Evolutionary conservation across 2,797 vertebrate genomes (phyloP).

Genomic region (Propithecus perrieri): DNA sequence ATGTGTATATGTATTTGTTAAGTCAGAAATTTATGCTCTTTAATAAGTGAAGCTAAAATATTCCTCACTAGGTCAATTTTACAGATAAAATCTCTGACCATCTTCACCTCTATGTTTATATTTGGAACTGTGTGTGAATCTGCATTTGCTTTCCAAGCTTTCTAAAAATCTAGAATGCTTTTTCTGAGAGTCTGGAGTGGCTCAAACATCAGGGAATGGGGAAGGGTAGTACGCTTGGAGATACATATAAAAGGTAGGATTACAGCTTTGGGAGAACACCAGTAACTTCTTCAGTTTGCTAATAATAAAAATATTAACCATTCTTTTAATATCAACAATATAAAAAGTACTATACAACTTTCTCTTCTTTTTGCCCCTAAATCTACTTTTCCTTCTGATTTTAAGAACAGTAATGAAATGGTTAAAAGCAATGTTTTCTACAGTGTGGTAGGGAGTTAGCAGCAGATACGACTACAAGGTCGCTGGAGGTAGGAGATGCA

Average conservation of each 20-base stretch:
- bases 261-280: background rate
- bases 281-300: background rate
- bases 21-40: background rate
- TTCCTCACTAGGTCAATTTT: background rate
- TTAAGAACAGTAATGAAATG: background rate
- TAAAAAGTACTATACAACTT: background rate
- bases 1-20: background rate
- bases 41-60: background rate
- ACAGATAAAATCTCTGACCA: background rate
- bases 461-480: background rate
- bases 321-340: background rate
- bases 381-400: background rate
- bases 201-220: background rate
- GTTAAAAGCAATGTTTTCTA: background rate
- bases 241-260: background rate
- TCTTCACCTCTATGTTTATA: background rate
- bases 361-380: background rate
- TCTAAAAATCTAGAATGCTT: background rate
- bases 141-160: slow-evolving; percentile 16
- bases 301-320: background rate
- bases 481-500: background rate
- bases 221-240: background rate
- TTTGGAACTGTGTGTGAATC: background rate
- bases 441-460: background rate
- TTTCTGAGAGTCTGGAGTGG: background rate